Base-by-base conservation (phyloP, 2,888 invertebrate species). In the Agrotis clavis region DNA sequence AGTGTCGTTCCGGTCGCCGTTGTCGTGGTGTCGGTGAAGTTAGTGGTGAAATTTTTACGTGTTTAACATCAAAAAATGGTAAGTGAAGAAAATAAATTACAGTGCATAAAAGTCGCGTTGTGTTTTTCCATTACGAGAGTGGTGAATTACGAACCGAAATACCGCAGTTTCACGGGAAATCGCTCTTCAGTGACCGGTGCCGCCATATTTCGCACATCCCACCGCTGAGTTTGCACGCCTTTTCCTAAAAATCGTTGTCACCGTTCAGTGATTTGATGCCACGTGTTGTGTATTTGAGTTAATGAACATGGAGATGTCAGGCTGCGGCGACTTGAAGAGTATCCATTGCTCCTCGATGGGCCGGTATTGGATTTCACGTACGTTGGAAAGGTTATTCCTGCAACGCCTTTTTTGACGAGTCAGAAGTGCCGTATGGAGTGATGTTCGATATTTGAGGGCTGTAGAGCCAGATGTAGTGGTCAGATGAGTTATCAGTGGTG, bases 11-110 rank as follows among this genome's bases (percentile, higher is more conserved):
- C 95, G 96, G 96, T 96, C 93, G 95, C 93, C 95, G 94, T 94
- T 93, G 95, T 94, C 94, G 94, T 94, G 90, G 93, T 95, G 94
- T 95, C 93, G 92, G 95, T 95, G 95, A 94, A 95, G 88, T 95
- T 93, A 93, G 94, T 95, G 93, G 94, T 95, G 95, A 89, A 94
- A 93, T 93, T 95, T 95, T 95, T 95, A 94, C 95, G 95, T 95
- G 94, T 92, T 83, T 95, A 95, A 93, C 96, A 95, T 96, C 96
- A 93, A 91, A 96, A 96, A 96, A 96, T 96, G 96, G 96, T 96
- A 96, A 96, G 96, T 96, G 92, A 91, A 91, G 89, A 90, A 89
- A 92, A 92, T 91, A 90, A 93, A 91, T 92, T 92, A 76, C 90
- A 94, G 94, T 95, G 95, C 87, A 87, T 86, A 81, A 82, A 84